These are phyloP conservation scores for Forficula auricularia DNA, from an alignment of 1,140 invertebrate species.

Conservation along the genomic window DNA sequence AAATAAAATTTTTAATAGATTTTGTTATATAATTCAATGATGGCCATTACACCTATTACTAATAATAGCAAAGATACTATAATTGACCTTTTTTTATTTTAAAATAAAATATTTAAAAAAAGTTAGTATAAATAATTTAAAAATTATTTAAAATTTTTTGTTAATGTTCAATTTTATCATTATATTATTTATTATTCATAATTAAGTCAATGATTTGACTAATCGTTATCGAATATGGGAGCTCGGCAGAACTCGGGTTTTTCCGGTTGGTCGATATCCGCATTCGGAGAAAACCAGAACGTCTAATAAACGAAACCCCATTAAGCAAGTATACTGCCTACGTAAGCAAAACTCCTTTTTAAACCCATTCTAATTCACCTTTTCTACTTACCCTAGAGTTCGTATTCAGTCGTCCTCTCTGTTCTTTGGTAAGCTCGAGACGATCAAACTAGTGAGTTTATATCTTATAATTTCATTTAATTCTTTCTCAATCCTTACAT, in stretches of 20 bases:
- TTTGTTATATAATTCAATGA: too few relatives aligned
- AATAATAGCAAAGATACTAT: too few relatives aligned
- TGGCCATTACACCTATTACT: too few relatives aligned
- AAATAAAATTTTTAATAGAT: too few relatives aligned
- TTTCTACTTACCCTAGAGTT: constrained; percentile 45
- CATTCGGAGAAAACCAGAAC: constrained; percentile 7
- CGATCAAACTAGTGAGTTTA: constrained; percentile 11
- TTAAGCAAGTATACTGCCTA: constrained; percentile 10
- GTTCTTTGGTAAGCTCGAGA: constrained; percentile 40
- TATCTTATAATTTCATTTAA: constrained; percentile 5
- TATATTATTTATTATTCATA: too few relatives aligned
- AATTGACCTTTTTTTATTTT: too few relatives aligned
- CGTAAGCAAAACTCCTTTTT: constrained; percentile 10
- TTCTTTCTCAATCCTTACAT: neutral
- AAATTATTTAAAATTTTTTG: too few relatives aligned
- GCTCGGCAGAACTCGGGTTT: constrained; percentile 18
- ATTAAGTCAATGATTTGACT: too few relatives aligned
- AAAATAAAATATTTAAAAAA: too few relatives aligned
- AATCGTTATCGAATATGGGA: too few relatives aligned
- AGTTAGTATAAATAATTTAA: too few relatives aligned
- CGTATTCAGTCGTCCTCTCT: constrained; percentile 35
- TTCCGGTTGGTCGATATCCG: constrained; percentile 28
- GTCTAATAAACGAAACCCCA: constrained; percentile 9
- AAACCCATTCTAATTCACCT: constrained; percentile 34
- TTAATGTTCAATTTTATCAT: too few relatives aligned